Base-by-base conservation (phyloP, 1,140 invertebrate species). In the Thrips palmi region DNA sequence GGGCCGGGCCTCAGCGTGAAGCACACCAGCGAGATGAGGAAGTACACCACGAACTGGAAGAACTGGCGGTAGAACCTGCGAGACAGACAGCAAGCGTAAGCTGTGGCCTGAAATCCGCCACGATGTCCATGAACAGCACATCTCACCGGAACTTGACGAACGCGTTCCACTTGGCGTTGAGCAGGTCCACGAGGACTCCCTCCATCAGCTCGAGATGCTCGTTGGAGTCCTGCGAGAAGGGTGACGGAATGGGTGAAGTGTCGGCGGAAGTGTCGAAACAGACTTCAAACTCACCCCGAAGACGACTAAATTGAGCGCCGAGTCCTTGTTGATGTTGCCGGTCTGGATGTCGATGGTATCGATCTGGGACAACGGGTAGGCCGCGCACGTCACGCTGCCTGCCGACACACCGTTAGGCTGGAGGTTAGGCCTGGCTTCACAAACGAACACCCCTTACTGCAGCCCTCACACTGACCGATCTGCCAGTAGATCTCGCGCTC, bases 111-210 rank as follows among this genome's bases (percentile, higher is more conserved):
- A 19, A 32, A 35, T 36, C 11, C 24, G 40, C n/a, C 21, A 7
- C 7, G 12, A 27, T 27, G 24, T 27, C 12, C 7, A n/a, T n/a
- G n/a, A n/a, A n/a, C n/a, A n/a, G n/a, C n/a, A 10, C 29, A 28
- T 33, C 39, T 45, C 58, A 74, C 74, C 71, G 68, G 39, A 76
- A 85, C 59, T 91, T 91, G 1, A 91, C 86, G 60, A 94, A 97
- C 0, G 89, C 85, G 48, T 93, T 87, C 93, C 93, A 98, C 63
- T 98, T 98, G 0, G 89, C 89, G 53, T 93, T 79, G 6, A 98
- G 57, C 6, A 98, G 67, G 57, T 97, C 88, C 4, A 93, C 81
- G 15, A 98, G 61, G 36, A 93, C 72, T 1, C 93, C 93, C 54
- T 97, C 92, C 65, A 98, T 72, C 42, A 98, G 65, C 51, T 94